Base-by-base conservation (phyloP, 2,113 vertebrate species). In the Cacatua alba region DNA sequence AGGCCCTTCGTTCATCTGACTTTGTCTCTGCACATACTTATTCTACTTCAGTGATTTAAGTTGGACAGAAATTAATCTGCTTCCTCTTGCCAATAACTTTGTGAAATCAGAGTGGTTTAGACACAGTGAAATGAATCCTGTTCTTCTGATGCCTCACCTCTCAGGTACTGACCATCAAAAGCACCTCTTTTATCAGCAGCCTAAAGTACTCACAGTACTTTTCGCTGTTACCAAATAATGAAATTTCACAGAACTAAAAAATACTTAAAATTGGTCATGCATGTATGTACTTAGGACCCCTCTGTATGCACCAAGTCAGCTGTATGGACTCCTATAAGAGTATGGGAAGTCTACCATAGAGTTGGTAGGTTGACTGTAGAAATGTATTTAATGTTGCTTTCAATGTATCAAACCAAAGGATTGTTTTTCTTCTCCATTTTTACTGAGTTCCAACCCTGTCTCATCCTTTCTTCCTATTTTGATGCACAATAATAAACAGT, bases 401-500 rank as follows among this genome's bases (percentile, higher is more conserved):
- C n/a, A 41, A 4, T 57, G 17, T 81, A 48, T 65, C 55, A 71
- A 86, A 93, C 33, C 48, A 84, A 88, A 70, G 43, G 28, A 52
- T 57, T 72, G 25, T n/a, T 82, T 93, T 95, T 92, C 43, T 76
- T 87, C 39, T 52, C 13, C 74, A 39, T 16, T 83, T 82, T 94
- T 69, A 43, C 31, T 28, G 59, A 67, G 10, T 91, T 88, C 37
- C 28, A 60, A 6, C 63, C 44, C 41, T n/a, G 35, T 67, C 69
- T 94, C 23, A 52, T 69, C 48, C 37, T 87, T 95, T 76, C 72
- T 93, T 92, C 86, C 59, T 88, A 55, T 95, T 94, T 83, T 90
- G 68, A 60, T 31, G 20, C 2, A 5, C 48, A 69, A 1, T 86
- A 91, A 89, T 77, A 64, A 76, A 41, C 85, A 77, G 72, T 92